Base-by-base conservation (phyloP, 2,888 invertebrate species). In the Cheilosia soror region DNA sequence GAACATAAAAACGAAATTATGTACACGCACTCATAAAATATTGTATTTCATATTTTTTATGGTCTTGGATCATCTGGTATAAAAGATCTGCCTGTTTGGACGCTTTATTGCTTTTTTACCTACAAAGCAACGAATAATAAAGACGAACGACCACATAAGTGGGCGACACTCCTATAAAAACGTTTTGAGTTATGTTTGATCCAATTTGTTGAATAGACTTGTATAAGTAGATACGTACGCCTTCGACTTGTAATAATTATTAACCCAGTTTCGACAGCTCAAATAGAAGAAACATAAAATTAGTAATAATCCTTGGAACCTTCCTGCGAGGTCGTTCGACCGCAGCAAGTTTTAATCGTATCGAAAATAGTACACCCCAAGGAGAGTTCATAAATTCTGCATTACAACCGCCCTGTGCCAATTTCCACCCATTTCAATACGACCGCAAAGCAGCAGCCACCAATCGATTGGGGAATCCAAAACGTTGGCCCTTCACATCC, bases 161-260 rank as follows among this genome's bases (percentile, higher is more conserved):
- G 69, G 84, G 79, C 79, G 84, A 71, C 65, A 66, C 58, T 31
- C 31, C 84, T 33, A 84, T 79, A 80, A 66, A 66, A 65, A 65
- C 58, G 63, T 57, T 69, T 79, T 13, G 27, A 75, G 29, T 63
- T 55, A 47, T 71, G 65, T 79, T 79, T 71, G 71, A 79, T 79
- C 75, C 69, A 75, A 62, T 84, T 80, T 66, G 58, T 57, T 7
- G 40, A 40, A 65, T 55, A 51, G 79, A 69, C 63, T 68, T 78
- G 58, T 53, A 20, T 20, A 20, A 20, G 20, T 20, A n/a, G n/a
- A n/a, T n/a, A 2, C 20, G 44, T 75, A 20, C 42, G 49, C 42
- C 37, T 60, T 33, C 37, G 57, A 49, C 47, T 65, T 75, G 79
- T 65, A 79, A 79, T 65, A 79, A 79, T 84, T 80, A 84, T 84